A percentile compares a stretch with the other conserved stretches of the same genome.
Conservation (phyloP, 2,113 vertebrate genomes). For the Plectropomus leopardus region DNA sequence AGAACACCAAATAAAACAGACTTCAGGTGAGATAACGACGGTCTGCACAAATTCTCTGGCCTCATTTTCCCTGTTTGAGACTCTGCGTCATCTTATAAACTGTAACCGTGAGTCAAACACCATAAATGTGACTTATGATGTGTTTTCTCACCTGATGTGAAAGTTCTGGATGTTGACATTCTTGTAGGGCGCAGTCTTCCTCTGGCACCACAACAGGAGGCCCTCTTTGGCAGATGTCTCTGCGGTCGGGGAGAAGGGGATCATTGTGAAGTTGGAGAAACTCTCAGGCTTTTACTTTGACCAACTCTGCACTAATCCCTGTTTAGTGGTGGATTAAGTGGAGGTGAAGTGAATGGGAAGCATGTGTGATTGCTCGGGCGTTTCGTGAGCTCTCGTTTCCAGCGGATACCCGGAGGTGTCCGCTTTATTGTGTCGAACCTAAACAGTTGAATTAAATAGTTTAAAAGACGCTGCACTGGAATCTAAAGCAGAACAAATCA, state of each 20-base stretch:
- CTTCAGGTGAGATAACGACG: not conserved
- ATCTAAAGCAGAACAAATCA: slow-evolving; percentile 21
- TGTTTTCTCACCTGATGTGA: slow-evolving; percentile 93
- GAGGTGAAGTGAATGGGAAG: slow-evolving; percentile 55
- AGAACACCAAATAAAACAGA: not conserved
- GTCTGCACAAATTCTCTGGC: not conserved
- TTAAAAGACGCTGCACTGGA: not conserved
- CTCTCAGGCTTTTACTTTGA: slow-evolving; percentile 58
- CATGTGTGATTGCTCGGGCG: slow-evolving; percentile 38
- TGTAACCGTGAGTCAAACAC: slow-evolving; percentile 3
- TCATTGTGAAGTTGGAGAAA: slow-evolving; percentile 46
- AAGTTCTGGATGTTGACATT: slow-evolving; percentile 99
- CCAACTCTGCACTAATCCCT: slow-evolving; percentile 55
- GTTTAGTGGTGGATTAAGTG: slow-evolving; percentile 62
- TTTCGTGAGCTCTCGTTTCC: slow-evolving; percentile 29
- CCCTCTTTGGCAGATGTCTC: slow-evolving; percentile 99
- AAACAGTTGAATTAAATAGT: slow-evolving; percentile 8
- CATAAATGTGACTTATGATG: not conserved
- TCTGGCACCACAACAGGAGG: slow-evolving; percentile 97
- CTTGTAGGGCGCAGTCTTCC: slow-evolving; percentile 99
- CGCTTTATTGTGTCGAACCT: not conserved
- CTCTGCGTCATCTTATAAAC: not conserved
- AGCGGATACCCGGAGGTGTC: not conserved
- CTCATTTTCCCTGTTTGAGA: not conserved
- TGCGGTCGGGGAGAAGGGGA: slow-evolving; percentile 69